Evolutionary conservation across 2,113 vertebrate genomes (phyloP), one percentile per base, ranked within the genome.

Genomic region (Hippoglossus stenolepis): DNA sequence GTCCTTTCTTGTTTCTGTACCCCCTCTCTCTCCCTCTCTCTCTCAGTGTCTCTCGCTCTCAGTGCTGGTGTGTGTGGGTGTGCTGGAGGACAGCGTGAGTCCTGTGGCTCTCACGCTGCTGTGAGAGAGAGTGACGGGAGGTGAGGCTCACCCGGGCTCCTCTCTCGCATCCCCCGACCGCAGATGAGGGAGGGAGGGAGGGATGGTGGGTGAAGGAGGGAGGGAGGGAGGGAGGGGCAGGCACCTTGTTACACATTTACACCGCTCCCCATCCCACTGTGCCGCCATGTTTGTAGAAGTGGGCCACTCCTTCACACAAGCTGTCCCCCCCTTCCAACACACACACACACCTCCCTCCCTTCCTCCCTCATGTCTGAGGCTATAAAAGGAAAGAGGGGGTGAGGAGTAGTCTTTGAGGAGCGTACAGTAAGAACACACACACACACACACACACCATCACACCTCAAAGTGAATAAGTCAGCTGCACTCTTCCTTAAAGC

Each of bases 81-180:
- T 90, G 86, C 90, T 89, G 92, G 94, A 93, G 93, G 91, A 94
- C 93, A 87, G 92, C 88, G 72, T 83, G 93, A 89, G 94, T 92
- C 90, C 92, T 89, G 90, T 92, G 84, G 82, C 94, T 94, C 93
- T 92, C 90, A 91, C 91, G 23, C 43, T 77, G 91, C 70, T 85
- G 90, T 87, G 92, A 89, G 90, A 93, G 93, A 92, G 93, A 94
- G 92, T 94, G 93, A 93, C 80, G 82, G 63, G 75, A 78, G 86
- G 82, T 51, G 43, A 87, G 77, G 47, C 73, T 78, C 86, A 80
- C 88, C 84, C 84, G 28, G 13, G 28, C 53, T 80, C 47, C 61
- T 88, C 78, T 83, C 87, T 86, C 51, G 70, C 71, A 78, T 70
- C 66, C 62, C 79, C 73, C 65, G 47, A 64, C 64, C 56, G 54